Evolutionary conservation across 2,888 invertebrate genomes (phyloP).

Genomic region (Eupeodes latifasciatus): DNA sequence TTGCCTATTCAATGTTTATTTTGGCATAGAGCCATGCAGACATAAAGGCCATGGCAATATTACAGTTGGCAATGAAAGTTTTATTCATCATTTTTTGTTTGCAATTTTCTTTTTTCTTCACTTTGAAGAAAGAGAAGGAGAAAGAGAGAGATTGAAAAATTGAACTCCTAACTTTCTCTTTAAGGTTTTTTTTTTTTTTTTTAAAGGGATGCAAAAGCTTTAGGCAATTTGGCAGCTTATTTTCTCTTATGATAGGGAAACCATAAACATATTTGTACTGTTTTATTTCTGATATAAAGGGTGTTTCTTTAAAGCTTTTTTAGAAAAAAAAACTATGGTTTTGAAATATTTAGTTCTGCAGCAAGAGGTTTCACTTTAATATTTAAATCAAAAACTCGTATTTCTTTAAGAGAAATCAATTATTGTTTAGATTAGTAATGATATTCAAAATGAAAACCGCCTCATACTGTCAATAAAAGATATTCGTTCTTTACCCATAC

Average conservation of each 20-base stretch:
- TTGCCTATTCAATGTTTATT: conserved; percentile 58
- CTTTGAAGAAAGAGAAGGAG: conserved; percentile 1
- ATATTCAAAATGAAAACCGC: too few relatives aligned
- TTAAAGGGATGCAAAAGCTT: conserved; percentile 21
- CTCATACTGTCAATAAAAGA: too few relatives aligned
- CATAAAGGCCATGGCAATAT: conserved; percentile 70
- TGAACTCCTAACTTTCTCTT: conserved; percentile 23
- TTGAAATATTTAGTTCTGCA: too few relatives aligned
- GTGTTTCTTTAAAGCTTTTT: too few relatives aligned
- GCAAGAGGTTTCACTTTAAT: too few relatives aligned
- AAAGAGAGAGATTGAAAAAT: not conserved
- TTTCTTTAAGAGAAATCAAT: too few relatives aligned
- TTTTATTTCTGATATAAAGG: too few relatives aligned
- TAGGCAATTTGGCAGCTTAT: not conserved
- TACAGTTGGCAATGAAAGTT: conserved; percentile 73
- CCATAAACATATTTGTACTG: not conserved
- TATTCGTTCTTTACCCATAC: too few relatives aligned
- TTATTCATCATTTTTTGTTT: conserved; percentile 20
- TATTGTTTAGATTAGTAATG: too few relatives aligned
- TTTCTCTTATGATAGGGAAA: conserved; percentile 14
- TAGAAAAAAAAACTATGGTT: too few relatives aligned
- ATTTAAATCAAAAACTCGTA: too few relatives aligned
- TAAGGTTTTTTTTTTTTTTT: not conserved
- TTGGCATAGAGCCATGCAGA: conserved; percentile 72
- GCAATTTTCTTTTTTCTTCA: not conserved